A percentile compares a stretch with the other conserved stretches of the same genome.
Evolutionary conservation across 1,140 invertebrate genomes (phyloP).

Genomic region (Chionoecetes opilio): DNA sequence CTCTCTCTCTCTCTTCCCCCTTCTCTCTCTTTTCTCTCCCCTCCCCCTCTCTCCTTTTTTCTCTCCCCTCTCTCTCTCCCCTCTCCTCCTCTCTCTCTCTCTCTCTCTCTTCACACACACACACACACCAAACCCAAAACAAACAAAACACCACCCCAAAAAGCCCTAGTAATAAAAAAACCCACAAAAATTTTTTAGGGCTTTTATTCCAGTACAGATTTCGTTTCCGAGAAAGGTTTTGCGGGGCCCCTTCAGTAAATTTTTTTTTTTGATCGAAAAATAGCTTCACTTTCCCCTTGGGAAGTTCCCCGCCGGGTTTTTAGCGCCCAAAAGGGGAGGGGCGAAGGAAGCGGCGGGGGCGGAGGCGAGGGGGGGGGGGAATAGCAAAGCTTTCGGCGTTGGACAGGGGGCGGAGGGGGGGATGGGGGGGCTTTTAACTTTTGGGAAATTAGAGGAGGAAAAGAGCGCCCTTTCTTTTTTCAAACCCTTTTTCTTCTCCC

Average conservation of each 20-base stretch:
- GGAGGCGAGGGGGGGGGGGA: background rate
- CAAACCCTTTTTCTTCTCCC: no score
- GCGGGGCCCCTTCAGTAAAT: background rate
- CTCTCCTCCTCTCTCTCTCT: no score
- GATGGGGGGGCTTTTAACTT: background rate
- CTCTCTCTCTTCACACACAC: no score
- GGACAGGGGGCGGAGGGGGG: no score
- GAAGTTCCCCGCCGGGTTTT: background rate
- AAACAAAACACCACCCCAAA: no score
- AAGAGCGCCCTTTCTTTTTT: no score
- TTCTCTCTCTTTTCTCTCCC: background rate
- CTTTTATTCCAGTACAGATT: background rate
- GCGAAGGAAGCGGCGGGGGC: background rate
- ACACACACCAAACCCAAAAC: no score
- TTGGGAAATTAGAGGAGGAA: background rate
- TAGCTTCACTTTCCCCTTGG: background rate
- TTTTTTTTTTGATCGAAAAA: slow-evolving; percentile 12
- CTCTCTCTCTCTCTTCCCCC: background rate
- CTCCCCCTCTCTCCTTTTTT: background rate
- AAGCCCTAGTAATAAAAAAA: no score
- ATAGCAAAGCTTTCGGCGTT: no score
- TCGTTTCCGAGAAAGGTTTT: background rate
- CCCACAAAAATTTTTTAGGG: no score
- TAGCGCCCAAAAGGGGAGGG: background rate
- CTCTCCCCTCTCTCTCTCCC: no score